Conservation (phyloP, 2,888 invertebrate genomes). For the Eulithis testata region DNA sequence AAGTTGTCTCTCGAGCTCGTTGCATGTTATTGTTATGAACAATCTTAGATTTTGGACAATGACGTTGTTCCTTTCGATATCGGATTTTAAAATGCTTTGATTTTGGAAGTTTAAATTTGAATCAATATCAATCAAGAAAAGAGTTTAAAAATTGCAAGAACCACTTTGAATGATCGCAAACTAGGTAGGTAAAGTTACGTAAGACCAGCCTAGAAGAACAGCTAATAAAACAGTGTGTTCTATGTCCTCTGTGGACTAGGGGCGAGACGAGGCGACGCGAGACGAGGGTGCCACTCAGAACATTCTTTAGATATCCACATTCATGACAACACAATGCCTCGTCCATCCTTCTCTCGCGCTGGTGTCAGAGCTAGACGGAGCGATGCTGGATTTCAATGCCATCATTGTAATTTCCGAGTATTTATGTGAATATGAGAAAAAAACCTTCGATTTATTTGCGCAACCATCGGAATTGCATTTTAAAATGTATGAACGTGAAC, state of each 20-base stretch:
- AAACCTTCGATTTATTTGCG: conserved; percentile 28
- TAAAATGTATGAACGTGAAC: conserved; percentile 10
- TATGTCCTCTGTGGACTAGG: conserved; percentile 3
- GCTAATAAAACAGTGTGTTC: neutral
- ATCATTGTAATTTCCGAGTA: conserved; percentile 17
- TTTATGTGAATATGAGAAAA: conserved; percentile 21
- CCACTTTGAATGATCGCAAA: no score
- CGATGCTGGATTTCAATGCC: conserved; percentile 20
- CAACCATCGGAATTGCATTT: conserved; percentile 18
- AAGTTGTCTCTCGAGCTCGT: no score
- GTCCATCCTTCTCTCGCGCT: conserved; percentile 2
- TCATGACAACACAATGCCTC: conserved; percentile 21
- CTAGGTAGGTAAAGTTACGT: no score
- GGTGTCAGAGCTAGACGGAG: neutral
- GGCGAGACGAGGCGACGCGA: neutral
- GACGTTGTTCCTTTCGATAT: no score
- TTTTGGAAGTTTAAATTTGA: no score
- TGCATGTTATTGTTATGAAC: no score
- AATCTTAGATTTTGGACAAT: no score
- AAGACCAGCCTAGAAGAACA: no score
- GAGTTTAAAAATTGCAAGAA: no score
- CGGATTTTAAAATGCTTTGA: no score
- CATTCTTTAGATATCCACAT: neutral
- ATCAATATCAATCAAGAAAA: no score
- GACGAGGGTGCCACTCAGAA: conserved; percentile 4